Percentiles rank a stretch among this genome's conserved stretches.
These are phyloP conservation scores for Clarias magur DNA, from an alignment of 2,113 vertebrate genomes.

Conservation along the genomic window DNA sequence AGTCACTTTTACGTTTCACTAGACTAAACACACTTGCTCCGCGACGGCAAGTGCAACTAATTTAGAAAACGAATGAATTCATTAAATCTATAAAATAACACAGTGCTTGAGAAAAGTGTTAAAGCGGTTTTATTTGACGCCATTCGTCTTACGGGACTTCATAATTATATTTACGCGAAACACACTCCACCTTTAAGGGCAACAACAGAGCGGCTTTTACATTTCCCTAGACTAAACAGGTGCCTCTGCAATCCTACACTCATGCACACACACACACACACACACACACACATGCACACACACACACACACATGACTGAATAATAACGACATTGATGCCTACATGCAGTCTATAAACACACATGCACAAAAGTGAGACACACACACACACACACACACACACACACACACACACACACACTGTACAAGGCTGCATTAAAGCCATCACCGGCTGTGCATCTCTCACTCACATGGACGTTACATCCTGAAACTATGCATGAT, in stretches of 20 bases:
- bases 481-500: slow-evolving; percentile 34
- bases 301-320: neutral
- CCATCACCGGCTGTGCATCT: neutral
- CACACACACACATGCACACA: no score
- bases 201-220: slow-evolving; percentile 1
- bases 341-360: slow-evolving; percentile 4
- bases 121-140: neutral
- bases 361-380: slow-evolving; percentile 17
- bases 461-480: slow-evolving; percentile 12
- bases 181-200: slow-evolving; percentile 6
- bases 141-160: neutral
- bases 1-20: neutral
- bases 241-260: neutral
- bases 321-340: neutral
- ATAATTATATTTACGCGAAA: neutral
- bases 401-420: slow-evolving; percentile 13
- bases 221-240: neutral
- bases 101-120: neutral
- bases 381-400: slow-evolving; percentile 26
- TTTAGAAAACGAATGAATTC: neutral
- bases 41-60: neutral
- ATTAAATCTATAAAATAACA: neutral
- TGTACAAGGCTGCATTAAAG: slow-evolving; percentile 10
- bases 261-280: neutral
- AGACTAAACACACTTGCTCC: neutral